Conservation (phyloP, 1,140 invertebrate species). For the Ridgeia piscesae region DNA sequence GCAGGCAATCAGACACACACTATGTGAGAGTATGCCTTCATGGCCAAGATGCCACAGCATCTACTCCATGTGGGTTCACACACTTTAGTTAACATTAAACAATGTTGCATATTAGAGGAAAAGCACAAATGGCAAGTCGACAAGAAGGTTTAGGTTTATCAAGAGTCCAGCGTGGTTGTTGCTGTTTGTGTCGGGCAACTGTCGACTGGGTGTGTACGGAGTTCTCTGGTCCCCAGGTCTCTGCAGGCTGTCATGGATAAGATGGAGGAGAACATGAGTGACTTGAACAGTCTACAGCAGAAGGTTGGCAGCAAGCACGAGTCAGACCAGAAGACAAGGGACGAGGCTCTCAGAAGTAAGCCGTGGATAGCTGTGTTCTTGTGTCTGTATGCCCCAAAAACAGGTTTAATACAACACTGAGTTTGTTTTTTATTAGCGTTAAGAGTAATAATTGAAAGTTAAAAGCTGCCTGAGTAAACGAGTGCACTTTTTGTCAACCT, state of each 20-base stretch:
- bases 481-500: not conserved
- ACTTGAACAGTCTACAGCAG: constrained; percentile 46
- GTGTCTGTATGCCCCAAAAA: not conserved
- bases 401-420: not conserved
- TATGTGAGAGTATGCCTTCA: constrained; percentile 33
- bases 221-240: no score
- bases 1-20: constrained; percentile 43
- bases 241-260: constrained; percentile 49
- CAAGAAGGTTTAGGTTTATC: no score
- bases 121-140: no score
- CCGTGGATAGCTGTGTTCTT: not conserved
- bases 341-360: constrained; percentile 53
- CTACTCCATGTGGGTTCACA: no score
- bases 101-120: no score
- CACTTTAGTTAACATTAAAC: no score
- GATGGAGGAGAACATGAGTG: constrained; percentile 49
- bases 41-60: not conserved
- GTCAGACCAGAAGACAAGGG: constrained; percentile 48
- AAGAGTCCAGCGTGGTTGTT: not conserved
- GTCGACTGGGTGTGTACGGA: no score
- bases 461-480: not conserved
- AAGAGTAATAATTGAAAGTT: not conserved
- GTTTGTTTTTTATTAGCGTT: not conserved
- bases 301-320: constrained; percentile 48
- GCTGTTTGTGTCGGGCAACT: no score